Base-by-base conservation (phyloP, 2,113 vertebrate species). In the Scytalopus superciliaris region DNA sequence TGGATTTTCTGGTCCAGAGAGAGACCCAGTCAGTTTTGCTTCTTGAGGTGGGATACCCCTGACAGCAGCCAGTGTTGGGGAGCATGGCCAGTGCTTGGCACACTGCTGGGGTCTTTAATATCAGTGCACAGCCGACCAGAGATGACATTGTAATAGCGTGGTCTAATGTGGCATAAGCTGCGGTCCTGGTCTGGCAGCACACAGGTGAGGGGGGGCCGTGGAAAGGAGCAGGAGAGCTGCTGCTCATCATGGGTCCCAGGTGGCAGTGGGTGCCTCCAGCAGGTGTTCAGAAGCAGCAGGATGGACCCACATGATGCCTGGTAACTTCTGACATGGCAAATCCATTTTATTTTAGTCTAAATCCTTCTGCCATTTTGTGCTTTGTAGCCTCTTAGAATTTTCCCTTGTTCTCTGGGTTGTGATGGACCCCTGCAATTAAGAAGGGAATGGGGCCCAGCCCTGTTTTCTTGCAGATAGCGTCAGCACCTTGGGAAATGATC, bases 121-220 rank as follows among this genome's bases (percentile, higher is more conserved):
- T 66, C 53, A 0, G 0, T 40, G 37, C 59, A 14, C 50, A 70
- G 21, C 23, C 0, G 0, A 2, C 30, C 42, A 35, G 37, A 80
- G 44, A 6, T 45, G 28, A 25, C 8, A 1, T 2, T 62, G 39
- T 39, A 33, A 4, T 6, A 80, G 21, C 1, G 0, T 53, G 23
- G n/a, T 60, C 27, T 63, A 7, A 40, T 3, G 3, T 53, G 27
- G 27, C 22, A 0, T 8, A 30, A 57, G 21, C 24, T 63, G 39
- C 4, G 3, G 4, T 81, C 37, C 47, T 18, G 7, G 37, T 59
- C 24, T 37, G 39, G 42, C 33, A 53, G 68, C 45, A 7, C 42
- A 7, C 3, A 35, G 35, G 21, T 2, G 5, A 70, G 45, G 30
- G 59, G 52, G 25, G 19, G 25, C 40, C 66, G 0, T 35, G n/a